These are phyloP conservation scores for Hucho hucho DNA, from an alignment of 2,113 vertebrate species.

Conservation along the genomic window DNA sequence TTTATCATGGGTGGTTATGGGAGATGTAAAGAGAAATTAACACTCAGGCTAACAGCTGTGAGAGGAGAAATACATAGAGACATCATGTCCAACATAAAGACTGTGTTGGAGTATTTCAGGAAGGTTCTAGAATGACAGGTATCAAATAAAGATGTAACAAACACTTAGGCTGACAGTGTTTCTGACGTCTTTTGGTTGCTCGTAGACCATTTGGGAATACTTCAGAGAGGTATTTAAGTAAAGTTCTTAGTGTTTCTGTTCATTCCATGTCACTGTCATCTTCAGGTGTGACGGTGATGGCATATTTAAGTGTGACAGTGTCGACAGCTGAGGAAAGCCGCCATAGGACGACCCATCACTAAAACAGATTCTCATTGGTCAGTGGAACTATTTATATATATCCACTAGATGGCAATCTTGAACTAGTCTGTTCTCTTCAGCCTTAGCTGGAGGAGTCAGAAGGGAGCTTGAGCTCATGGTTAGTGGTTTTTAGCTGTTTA, in stretches of 20 bases:
- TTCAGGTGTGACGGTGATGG: not conserved
- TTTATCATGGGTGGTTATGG: not conserved
- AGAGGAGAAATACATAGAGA: not conserved
- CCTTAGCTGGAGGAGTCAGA: too few relatives aligned
- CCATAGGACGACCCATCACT: not conserved
- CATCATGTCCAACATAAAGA: not conserved
- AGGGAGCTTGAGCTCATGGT: too few relatives aligned
- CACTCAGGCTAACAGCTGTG: not conserved
- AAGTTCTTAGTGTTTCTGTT: too few relatives aligned
- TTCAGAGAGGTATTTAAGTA: too few relatives aligned
- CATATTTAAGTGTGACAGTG: not conserved
- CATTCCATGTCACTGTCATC: not conserved
- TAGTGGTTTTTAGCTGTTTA: too few relatives aligned
- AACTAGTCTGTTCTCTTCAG: slow-evolving; percentile 13
- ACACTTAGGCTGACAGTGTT: not conserved
- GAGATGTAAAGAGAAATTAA: not conserved
- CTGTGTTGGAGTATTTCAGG: not conserved
- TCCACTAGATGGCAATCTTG: slow-evolving; percentile 63
- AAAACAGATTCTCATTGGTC: not conserved
- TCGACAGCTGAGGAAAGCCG: not conserved
- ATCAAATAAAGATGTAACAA: too few relatives aligned
- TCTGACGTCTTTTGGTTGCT: not conserved
- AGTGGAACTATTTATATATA: not conserved
- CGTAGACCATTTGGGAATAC: too few relatives aligned
- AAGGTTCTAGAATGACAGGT: not conserved